These are phyloP conservation scores for Abrostola triplasia DNA, from an alignment of 2,888 invertebrate genomes.

Conservation along the genomic window DNA sequence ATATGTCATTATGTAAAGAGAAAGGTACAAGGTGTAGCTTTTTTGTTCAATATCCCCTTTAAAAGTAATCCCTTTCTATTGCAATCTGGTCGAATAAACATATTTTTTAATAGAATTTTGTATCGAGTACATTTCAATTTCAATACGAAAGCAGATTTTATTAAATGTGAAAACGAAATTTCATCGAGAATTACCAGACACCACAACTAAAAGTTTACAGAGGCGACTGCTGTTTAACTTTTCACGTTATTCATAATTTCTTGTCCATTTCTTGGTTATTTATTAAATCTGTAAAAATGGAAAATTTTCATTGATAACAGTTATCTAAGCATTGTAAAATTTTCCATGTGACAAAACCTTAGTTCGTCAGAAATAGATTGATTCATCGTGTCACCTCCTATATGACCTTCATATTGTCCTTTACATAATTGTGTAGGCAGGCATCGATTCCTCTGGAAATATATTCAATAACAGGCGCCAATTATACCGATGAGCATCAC, in stretches of 20 bases:
- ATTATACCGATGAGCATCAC: conserved; percentile 22
- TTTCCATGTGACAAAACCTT: too few relatives aligned
- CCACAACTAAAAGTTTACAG: too few relatives aligned
- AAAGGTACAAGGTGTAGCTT: conserved; percentile 3
- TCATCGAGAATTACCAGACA: too few relatives aligned
- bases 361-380: too few relatives aligned
- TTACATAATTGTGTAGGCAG: background rate
- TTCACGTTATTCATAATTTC: too few relatives aligned
- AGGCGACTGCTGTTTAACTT: too few relatives aligned
- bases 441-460: background rate
- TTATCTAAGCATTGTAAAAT: too few relatives aligned
- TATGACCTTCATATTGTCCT: background rate
- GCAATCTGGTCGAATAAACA: conserved; percentile 4
- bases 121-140: too few relatives aligned
- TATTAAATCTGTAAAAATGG: too few relatives aligned
- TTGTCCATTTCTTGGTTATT: too few relatives aligned
- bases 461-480: conserved; percentile 12
- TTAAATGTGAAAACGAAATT: background rate
- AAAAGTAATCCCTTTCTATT: background rate
- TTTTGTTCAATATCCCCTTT: background rate
- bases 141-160: background rate
- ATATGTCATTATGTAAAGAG: background rate
- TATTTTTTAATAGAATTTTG: too few relatives aligned
- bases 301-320: too few relatives aligned
- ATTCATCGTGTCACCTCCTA: background rate